Evolutionary conservation across 1,140 invertebrate species (phyloP), one percentile per base, ranked within the genome.

Genomic region (Agraylea sexmaculata): DNA sequence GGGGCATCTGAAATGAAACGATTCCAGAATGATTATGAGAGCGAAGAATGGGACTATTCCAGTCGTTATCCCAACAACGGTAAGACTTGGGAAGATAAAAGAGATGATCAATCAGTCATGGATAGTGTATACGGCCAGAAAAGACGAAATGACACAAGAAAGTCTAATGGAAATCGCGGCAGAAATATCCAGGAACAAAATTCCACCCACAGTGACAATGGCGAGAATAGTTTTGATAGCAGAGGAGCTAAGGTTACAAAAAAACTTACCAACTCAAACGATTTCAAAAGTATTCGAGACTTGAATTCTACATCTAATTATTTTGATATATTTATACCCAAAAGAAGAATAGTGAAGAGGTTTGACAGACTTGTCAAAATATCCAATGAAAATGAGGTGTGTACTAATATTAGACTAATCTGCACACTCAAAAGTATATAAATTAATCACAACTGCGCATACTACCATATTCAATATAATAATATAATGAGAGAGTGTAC

Each of bases 41-140:
- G 43, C 30, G 46, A 30, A 11, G 46, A 49, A 10, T 49, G 46
- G 46, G 40, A 49, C 13, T 42, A 39, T 15, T 33, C 32, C 12
- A 42, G 37, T 17, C 21, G 33, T 18, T n/a, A 25, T 5, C 17
- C 16, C 11, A 5, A 18, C n/a, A 27, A n/a, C 16, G 42, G 46
- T 8, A 29, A 22, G 23, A 38, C 39, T 15, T 45, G 39, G 39
- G 33, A 45, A 25, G 35, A 44, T 18, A 28, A 33, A 1, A 42
- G 41, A 28, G 46, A 44, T 12, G 37, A 44, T 13, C 44, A 30
- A 27, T 44, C 32, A 7, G 31, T 37, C 2, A 21, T 34, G 20
- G 39, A 44, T 28, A 35, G 25, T 13, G 22, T 45, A 2, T 49
- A 49, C 17, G 11, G 11, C 2, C 42, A 45, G 25, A 22, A 35